These are phyloP conservation scores for Oscheius sp. DNA, from an alignment of 2,888 invertebrate genomes.

Conservation along the genomic window DNA sequence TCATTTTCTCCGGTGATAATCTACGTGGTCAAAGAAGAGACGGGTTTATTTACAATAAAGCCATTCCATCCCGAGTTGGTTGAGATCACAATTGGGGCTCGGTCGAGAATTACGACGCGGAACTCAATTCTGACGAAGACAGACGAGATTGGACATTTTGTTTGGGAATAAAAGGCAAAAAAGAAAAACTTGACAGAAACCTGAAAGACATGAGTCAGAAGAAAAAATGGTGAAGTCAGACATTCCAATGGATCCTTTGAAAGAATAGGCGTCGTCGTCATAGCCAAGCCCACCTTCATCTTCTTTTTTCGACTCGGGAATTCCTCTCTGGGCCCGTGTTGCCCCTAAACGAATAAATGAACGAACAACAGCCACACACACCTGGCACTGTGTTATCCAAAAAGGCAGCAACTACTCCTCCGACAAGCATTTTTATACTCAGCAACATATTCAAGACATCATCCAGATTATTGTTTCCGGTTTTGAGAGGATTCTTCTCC, in stretches of 20 bases:
- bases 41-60: too few relatives aligned
- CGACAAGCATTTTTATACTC: slow-evolving; percentile 73
- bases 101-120: not conserved
- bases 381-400: slow-evolving; percentile 74
- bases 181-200: slow-evolving; percentile 1
- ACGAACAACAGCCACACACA: not conserved
- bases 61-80: too few relatives aligned
- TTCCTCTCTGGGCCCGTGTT: slow-evolving; percentile 58
- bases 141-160: not conserved
- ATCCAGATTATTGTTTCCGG: slow-evolving; percentile 53
- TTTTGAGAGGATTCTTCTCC: slow-evolving; percentile 50
- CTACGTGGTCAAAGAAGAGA: too few relatives aligned
- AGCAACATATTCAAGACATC: slow-evolving; percentile 65
- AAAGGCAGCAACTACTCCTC: slow-evolving; percentile 74
- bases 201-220: not conserved
- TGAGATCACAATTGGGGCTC: too few relatives aligned
- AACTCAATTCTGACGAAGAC: slow-evolving; percentile 27
- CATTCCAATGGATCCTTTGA: slow-evolving; percentile 5
- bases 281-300: not conserved
- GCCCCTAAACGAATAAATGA: slow-evolving; percentile 52
- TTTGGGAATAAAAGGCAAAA: slow-evolving; percentile 22
- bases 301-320: slow-evolving; percentile 32
- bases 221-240: not conserved
- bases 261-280: slow-evolving; percentile 20
- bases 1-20: too few relatives aligned